phyloP scores from a whole-genome alignment of 2,113 vertebrate species.

The Oreochromis spilurus region DNA sequence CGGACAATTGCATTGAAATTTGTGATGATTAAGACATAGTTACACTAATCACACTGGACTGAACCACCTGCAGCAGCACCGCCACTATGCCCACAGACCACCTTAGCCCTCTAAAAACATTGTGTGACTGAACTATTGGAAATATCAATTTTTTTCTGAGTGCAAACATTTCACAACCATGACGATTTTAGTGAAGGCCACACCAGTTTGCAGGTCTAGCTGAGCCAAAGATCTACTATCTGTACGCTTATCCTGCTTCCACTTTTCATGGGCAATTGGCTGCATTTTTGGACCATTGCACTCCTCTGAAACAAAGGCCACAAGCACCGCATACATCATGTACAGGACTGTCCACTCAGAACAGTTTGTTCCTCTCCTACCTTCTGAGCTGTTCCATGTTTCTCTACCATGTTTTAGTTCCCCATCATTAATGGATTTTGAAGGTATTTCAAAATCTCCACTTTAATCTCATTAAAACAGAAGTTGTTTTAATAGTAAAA shows the following conservation, averaged over 20 bases:
- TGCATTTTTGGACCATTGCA: conserved; percentile 54
- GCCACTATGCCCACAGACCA: background rate
- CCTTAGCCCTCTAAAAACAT: background rate
- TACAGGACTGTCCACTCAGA: conserved; percentile 3
- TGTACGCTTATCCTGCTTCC: background rate
- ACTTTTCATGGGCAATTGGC: conserved; percentile 54
- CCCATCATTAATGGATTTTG: background rate
- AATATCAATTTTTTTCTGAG: background rate
- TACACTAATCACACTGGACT: background rate
- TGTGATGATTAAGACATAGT: background rate
- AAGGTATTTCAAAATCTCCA: background rate
- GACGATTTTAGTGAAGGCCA: background rate
- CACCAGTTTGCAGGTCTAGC: background rate
- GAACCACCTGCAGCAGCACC: background rate
- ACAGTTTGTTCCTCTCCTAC: conserved; percentile 1
- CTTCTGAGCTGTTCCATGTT: background rate
- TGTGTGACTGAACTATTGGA: background rate
- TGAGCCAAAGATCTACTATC: conserved; percentile 7
- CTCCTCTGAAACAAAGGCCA: conserved; percentile 38
- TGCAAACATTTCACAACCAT: background rate
- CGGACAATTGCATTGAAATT: background rate
- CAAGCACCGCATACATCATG: conserved; percentile 41
- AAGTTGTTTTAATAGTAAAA: background rate
- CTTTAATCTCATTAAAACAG: background rate
- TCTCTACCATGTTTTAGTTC: background rate